Evolutionary conservation across 1,140 invertebrate genomes (phyloP).

Genomic region (Pinna nobilis): DNA sequence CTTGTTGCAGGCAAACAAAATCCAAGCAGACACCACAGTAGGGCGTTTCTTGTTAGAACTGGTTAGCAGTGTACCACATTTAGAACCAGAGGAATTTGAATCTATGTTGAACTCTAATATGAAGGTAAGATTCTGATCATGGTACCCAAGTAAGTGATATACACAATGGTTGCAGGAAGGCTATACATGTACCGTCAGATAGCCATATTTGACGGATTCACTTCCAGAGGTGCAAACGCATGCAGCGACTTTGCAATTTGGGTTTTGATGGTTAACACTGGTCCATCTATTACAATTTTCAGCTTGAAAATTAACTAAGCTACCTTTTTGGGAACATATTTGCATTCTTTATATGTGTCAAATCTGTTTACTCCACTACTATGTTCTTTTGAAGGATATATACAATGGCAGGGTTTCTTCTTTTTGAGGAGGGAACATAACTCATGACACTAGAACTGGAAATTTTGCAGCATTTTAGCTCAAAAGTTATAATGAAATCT

Average conservation of each 20-base stretch:
- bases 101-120: conserved; percentile 97
- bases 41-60: conserved; percentile 91
- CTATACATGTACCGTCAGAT: background rate
- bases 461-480: too few species aligned
- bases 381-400: too few species aligned
- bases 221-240: too few species aligned
- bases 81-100: conserved; percentile 92
- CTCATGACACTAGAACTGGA: too few species aligned
- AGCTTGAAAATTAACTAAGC: background rate
- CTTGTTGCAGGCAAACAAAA: conserved; percentile 80
- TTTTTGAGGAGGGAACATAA: too few species aligned
- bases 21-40: conserved; percentile 82
- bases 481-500: too few species aligned
- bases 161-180: background rate
- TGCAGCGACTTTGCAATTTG: too few species aligned
- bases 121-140: conserved; percentile 78
- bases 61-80: conserved; percentile 91
- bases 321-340: background rate
- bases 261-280: too few species aligned
- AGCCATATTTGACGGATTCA: too few species aligned
- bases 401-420: too few species aligned
- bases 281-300: background rate
- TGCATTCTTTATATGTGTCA: background rate
- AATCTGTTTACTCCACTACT: too few species aligned
- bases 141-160: background rate